Base-by-base conservation (phyloP, 2,113 vertebrate genomes). In the Castor canadensis region DNA sequence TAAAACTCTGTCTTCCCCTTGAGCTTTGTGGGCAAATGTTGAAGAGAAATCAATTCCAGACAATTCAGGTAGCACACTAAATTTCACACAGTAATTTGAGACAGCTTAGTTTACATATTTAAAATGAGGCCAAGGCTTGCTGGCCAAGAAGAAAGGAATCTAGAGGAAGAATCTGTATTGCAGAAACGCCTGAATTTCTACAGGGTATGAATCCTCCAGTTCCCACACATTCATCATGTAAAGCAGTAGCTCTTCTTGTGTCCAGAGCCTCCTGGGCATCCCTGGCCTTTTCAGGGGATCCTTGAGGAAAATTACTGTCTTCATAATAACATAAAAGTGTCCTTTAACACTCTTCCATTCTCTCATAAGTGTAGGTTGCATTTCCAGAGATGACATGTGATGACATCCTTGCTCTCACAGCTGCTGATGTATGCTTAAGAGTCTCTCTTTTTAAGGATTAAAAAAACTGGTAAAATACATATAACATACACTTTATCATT, bases 71-170 rank as follows among this genome's bases (percentile, higher is more conserved):
- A 77, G 43, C 49, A 52, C 89, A 79, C 81, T 91, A 81, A 80
- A n/a, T 88, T 67, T 96, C 79, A 75, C 84, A 54, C 20, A 32
- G 93, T 79, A 56, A 69, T 77, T 81, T 67, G 62, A 92, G 84
- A 92, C 54, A 92, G 69, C 56, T 95, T 54, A 47, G 80, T 76
- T 93, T 92, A 92, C 69, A 67, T 86, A 89, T 83, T 86, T 77
- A 62, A 75, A 91, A 77, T 3, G 28, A 95, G 80, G 40, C 56
- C 38, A 56, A 82, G 43, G 13, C 75, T 87, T 89, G 82, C 91
- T 81, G 89, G 83, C 84, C 54, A 81, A 89, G 45, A 58, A 75
- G 52, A 86, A 69, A 73, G 54, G 60, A 88, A 52, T 76, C 47
- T 88, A 58, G 87, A 77, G 45, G 85, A 76, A 79, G 67, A 88